Percentiles rank a stretch among this genome's conserved stretches.
Conservation (phyloP, 2,797 vertebrate species). For the Phyllotis vaccarum region DNA sequence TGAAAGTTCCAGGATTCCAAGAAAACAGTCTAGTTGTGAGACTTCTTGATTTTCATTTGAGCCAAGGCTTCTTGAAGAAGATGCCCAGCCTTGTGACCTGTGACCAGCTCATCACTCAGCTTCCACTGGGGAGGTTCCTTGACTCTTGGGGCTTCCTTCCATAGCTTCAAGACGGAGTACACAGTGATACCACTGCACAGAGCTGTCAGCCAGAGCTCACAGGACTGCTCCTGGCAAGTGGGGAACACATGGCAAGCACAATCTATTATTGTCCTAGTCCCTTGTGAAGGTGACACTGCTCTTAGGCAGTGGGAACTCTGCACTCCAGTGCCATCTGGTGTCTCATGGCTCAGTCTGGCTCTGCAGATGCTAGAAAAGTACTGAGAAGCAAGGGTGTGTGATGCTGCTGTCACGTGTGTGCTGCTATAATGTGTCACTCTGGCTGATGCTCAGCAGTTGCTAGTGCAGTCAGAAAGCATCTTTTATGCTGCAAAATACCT, state of each 20-base stretch:
- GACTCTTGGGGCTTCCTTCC: not conserved
- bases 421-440: not conserved
- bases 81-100: not conserved
- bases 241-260: accelerated
- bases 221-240: not conserved
- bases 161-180: not conserved
- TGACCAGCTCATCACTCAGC: not conserved
- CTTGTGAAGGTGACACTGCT: conserved; percentile 69
- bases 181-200: accelerated
- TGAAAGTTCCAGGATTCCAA: not conserved
- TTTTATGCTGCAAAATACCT: not conserved
- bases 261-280: not conserved
- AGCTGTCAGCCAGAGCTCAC: not conserved
- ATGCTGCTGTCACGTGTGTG: not conserved
- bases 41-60: not conserved
- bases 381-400: not conserved
- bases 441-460: not conserved
- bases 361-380: not conserved
- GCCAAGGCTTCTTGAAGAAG: not conserved
- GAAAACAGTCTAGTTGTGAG: not conserved
- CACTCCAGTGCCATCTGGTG: conserved; percentile 74
- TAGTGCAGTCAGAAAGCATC: not conserved
- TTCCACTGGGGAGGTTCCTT: not conserved
- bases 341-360: not conserved
- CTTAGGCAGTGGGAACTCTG: not conserved